Percentiles rank a stretch among this genome's conserved stretches.
These are phyloP conservation scores for Cremastinae sp. DNA, from an alignment of 2,888 invertebrate species.

Conservation along the genomic window DNA sequence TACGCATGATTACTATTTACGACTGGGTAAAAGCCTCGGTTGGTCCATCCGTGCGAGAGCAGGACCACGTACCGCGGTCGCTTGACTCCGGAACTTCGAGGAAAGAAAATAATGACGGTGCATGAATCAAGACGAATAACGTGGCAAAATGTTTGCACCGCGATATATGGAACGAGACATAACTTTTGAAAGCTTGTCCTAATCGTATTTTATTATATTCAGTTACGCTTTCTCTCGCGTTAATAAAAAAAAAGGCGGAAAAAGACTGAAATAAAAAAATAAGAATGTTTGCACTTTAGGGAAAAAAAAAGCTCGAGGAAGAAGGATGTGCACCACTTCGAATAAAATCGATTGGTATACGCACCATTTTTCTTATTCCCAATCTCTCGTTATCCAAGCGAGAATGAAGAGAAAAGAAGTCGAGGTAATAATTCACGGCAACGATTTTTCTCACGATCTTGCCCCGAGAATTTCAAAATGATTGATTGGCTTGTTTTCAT, in stretches of 20 bases:
- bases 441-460: too few species aligned
- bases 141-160: slow-evolving; percentile 42
- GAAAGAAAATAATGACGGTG: slow-evolving; percentile 52
- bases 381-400: too few species aligned
- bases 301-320: neutral
- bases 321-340: neutral
- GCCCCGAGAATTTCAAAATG: too few species aligned
- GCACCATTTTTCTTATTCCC: too few species aligned
- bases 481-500: too few species aligned
- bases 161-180: slow-evolving; percentile 27
- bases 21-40: slow-evolving; percentile 36
- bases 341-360: slow-evolving; percentile 9
- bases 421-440: too few species aligned
- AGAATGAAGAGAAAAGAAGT: too few species aligned
- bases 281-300: too few species aligned
- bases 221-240: too few species aligned
- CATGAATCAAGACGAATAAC: slow-evolving; percentile 54
- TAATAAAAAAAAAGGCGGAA: slow-evolving; percentile 2
- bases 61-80: slow-evolving; percentile 11
- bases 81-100: slow-evolving; percentile 41
- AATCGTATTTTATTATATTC: too few species aligned
- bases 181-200: too few species aligned
- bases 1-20: slow-evolving; percentile 59
- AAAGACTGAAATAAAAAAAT: too few species aligned
- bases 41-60: neutral